Evolutionary conservation across 2,797 vertebrate genomes (phyloP), one percentile per base, ranked within the genome.

Genomic region (Betta splendens): DNA sequence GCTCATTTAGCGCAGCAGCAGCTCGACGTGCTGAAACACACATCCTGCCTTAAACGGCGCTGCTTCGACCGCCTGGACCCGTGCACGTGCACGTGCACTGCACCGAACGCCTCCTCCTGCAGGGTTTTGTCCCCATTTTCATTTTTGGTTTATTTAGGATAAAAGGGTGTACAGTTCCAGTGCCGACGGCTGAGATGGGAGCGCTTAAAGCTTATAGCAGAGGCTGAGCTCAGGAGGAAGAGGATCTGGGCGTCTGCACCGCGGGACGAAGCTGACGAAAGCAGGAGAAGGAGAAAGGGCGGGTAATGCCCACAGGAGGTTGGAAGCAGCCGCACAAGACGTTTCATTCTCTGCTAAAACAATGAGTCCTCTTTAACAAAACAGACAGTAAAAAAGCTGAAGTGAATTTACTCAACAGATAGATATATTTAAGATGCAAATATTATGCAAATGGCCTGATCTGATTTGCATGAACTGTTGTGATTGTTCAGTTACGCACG

Each of bases 31-130:
- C 80, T 87, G 85, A 90, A 85, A 87, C 78, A 66, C 70, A 87
- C 64, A 75, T 91, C 89, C 87, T 84, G 86, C 72, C 74, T 71
- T 36, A 69, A 81, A 81, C 85, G 52, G 73, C 37, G 25, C 33
- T 48, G 43, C 72, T 15, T 9, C 20, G 31, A 25, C 43, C 33
- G 26, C 48, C 12, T 18, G 4, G 5, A 10, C 35, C 18, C 8
- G 18, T 25, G 23, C 42, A 22, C 40, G 25, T 17, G 40, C 13
- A 31, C 26, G 36, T 16, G 17, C 21, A 18, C 2, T n/a, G n/a
- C n/a, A n/a, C n/a, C n/a, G n/a, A n/a, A n/a, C n/a, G n/a, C n/a
- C n/a, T n/a, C n/a, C n/a, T n/a, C n/a, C n/a, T n/a, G n/a, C n/a
- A n/a, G n/a, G n/a, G n/a, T n/a, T n/a, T n/a, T n/a, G n/a, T n/a